A percentile compares a stretch with the other conserved stretches of the same genome.
phyloP scores from a whole-genome alignment of 2,797 vertebrate species.

The Esox masquinongy region DNA sequence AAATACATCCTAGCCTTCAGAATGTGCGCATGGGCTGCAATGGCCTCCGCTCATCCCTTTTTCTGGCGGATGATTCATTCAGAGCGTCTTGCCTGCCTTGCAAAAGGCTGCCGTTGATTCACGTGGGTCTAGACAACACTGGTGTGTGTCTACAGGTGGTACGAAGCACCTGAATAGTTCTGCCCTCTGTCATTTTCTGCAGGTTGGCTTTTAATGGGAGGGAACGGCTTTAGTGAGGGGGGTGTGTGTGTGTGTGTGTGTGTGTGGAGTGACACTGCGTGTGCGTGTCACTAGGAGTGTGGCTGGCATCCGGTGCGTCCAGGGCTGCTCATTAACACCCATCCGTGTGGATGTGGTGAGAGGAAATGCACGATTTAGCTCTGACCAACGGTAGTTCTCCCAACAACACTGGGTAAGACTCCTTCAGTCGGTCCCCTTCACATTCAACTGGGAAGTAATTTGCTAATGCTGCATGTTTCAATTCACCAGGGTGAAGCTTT shows the following conservation, averaged over 20 bases:
- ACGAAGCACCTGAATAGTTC: not conserved
- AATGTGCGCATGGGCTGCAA: not conserved
- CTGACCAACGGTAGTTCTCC: not conserved
- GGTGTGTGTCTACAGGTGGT: not conserved
- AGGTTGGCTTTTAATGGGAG: not conserved
- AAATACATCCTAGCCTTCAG: not conserved
- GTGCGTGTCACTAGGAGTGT: not conserved
- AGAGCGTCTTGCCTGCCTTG: slow-evolving; percentile 5
- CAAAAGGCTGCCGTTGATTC: not conserved
- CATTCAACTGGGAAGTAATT: not conserved
- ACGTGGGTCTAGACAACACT: not conserved
- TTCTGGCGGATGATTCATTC: slow-evolving; percentile 41
- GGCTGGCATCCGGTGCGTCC: not conserved
- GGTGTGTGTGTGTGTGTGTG: slow-evolving; percentile 8
- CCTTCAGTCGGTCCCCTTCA: not conserved
- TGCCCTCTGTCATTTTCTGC: not conserved
- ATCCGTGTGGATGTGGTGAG: not conserved
- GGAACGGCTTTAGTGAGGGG: slow-evolving; percentile 15
- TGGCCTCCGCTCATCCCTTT: slow-evolving; percentile 38
- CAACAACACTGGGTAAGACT: not conserved
- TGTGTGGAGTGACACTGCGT: not conserved
- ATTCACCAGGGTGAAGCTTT: not conserved
- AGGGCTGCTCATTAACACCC: not conserved
- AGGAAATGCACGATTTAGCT: not conserved
- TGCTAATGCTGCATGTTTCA: not conserved